phyloP scores from a whole-genome alignment of 2,113 vertebrate species.

The Marmota flaviventris region DNA sequence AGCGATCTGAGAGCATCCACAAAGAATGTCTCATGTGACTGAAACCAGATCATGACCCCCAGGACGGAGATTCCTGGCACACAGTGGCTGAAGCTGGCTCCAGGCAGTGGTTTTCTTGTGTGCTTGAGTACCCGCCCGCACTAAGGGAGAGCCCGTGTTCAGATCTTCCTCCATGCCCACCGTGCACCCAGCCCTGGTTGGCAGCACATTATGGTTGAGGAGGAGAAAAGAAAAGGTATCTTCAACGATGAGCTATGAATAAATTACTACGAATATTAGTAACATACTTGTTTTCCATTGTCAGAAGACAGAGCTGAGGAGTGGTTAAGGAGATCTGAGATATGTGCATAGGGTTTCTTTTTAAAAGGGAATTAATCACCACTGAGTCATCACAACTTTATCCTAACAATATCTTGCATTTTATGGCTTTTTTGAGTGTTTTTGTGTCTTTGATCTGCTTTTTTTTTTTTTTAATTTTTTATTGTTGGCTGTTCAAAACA shows the following conservation, averaged over 20 bases:
- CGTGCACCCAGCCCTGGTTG: fast-evolving
- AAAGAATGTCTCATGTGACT: background rate
- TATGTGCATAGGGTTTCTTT: background rate
- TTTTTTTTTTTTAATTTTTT: background rate
- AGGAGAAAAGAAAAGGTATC: background rate
- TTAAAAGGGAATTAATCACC: background rate
- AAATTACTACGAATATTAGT: too few species aligned
- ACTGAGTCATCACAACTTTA: background rate
- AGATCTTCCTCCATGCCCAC: background rate
- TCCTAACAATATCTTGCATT: background rate
- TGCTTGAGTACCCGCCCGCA: fast-evolving
- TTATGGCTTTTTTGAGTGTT: background rate
- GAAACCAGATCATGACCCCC: background rate
- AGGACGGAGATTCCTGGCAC: background rate
- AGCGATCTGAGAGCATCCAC: background rate
- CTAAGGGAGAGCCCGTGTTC: background rate
- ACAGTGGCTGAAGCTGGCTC: fast-evolving
- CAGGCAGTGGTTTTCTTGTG: background rate
- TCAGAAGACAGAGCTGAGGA: background rate
- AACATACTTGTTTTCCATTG: background rate
- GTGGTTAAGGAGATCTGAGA: background rate
- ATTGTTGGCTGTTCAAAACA: too few species aligned
- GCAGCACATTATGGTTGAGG: background rate
- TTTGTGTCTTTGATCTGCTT: background rate
- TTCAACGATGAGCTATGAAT: background rate